Evolutionary conservation across 2,113 vertebrate genomes (phyloP).

Genomic region (Neolamprologus ventralis): DNA sequence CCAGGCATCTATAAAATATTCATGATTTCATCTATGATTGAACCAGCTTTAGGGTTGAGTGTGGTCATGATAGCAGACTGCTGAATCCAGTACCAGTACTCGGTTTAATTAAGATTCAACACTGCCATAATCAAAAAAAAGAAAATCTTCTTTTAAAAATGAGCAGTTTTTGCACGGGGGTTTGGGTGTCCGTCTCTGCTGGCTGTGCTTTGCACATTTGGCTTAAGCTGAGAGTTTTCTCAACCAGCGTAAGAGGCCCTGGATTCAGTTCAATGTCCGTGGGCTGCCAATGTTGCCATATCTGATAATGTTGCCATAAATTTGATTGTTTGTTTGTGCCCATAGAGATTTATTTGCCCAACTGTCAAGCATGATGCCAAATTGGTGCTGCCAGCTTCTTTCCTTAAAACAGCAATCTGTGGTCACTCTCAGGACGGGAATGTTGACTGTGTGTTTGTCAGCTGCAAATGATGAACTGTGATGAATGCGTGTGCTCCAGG

Average conservation of each 20-base stretch:
- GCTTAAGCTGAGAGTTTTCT: neutral
- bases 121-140: neutral
- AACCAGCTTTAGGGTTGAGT: neutral
- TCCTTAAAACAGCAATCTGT: constrained; percentile 9
- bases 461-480: neutral
- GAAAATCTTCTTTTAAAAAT: neutral
- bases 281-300: constrained; percentile 25
- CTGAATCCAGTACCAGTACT: neutral
- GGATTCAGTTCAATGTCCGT: constrained; percentile 25
- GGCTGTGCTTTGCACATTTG: constrained; percentile 3
- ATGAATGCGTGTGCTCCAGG: neutral
- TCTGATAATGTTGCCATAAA: constrained; percentile 46
- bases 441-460: neutral
- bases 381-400: neutral
- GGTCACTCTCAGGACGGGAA: neutral
- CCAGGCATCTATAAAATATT: neutral
- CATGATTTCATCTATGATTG: neutral
- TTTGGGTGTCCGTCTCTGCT: constrained; percentile 5
- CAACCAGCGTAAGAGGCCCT: constrained; percentile 28
- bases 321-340: constrained; percentile 50
- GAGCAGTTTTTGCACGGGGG: neutral
- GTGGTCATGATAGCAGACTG: neutral
- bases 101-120: neutral
- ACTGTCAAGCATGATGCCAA: constrained; percentile 21
- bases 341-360: constrained; percentile 30